Conservation (phyloP, 1,140 invertebrate genomes). For the Wiebesia pumilae region DNA sequence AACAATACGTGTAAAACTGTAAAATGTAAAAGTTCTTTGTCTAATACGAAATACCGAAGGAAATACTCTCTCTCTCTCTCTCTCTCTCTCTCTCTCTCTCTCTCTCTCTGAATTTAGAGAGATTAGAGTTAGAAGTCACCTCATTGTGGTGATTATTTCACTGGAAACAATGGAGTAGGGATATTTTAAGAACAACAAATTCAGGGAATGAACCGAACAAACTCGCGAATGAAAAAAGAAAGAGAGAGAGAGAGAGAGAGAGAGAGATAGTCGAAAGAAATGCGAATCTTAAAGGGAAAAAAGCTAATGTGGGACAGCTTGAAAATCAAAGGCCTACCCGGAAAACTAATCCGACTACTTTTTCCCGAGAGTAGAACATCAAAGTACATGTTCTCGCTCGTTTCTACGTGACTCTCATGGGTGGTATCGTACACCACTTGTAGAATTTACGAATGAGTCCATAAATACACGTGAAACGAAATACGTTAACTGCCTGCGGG, state of each 20-base stretch:
- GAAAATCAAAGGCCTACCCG: slow-evolving; percentile 47
- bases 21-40: too few species aligned
- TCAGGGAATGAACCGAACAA: neutral
- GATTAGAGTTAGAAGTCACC: too few species aligned
- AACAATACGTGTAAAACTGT: neutral
- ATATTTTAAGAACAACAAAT: neutral
- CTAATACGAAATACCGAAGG: too few species aligned
- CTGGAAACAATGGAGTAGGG: neutral
- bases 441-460: neutral
- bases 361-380: slow-evolving; percentile 19
- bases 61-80: too few species aligned
- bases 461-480: slow-evolving; percentile 37
- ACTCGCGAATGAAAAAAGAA: neutral
- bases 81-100: too few species aligned
- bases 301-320: slow-evolving; percentile 16
- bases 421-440: neutral
- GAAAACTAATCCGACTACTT: slow-evolving; percentile 53
- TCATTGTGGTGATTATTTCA: neutral
- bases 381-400: slow-evolving; percentile 3
- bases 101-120: too few species aligned
- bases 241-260: neutral
- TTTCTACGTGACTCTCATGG: neutral
- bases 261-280: neutral
- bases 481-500: slow-evolving; percentile 32
- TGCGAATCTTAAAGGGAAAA: slow-evolving; percentile 10